Evolutionary conservation across 2,888 invertebrate species (phyloP).

Genomic region (Nudaria mundana): DNA sequence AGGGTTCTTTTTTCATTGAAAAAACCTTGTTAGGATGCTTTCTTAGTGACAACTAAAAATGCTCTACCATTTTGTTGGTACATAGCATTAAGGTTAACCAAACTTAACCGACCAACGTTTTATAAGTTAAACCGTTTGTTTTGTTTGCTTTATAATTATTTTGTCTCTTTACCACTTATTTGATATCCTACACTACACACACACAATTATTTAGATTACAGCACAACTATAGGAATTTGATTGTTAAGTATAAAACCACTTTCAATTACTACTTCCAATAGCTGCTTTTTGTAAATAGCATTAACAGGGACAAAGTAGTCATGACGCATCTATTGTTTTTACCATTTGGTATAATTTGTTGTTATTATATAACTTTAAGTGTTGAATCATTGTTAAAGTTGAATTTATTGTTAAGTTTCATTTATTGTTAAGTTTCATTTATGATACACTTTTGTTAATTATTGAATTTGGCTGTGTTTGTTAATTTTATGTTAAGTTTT

Average conservation of each 20-base stretch:
- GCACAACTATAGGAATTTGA: constrained; percentile 21
- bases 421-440: constrained; percentile 66
- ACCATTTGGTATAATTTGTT: constrained; percentile 44
- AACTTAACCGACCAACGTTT: no score
- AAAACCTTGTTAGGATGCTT: constrained; percentile 46
- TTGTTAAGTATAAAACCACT: constrained; percentile 27
- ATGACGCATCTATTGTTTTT: constrained; percentile 50
- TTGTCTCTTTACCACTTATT: constrained; percentile 39
- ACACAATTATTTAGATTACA: constrained; percentile 11
- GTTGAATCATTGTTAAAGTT: constrained; percentile 66
- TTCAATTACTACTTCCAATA: no score
- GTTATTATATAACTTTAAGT: constrained; percentile 66
- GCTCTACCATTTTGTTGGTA: no score
- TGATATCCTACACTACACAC: constrained; percentile 14
- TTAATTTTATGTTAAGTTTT: constrained; percentile 81
- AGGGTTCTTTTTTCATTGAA: constrained; percentile 46
- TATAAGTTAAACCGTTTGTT: constrained; percentile 1
- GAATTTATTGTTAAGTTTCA: no score
- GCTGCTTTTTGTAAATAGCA: constrained; percentile 18
- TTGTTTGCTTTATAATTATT: constrained; percentile 44
- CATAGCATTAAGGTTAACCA: no score
- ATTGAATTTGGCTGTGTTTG: constrained; percentile 73
- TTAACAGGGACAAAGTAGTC: constrained; percentile 57
- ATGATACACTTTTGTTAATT: constrained; percentile 58
- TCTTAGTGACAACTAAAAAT: no score